Percentiles rank a stretch among this genome's conserved stretches.
Evolutionary conservation across 2,888 invertebrate genomes (phyloP).

Genomic region (Melanophora roralis): DNA sequence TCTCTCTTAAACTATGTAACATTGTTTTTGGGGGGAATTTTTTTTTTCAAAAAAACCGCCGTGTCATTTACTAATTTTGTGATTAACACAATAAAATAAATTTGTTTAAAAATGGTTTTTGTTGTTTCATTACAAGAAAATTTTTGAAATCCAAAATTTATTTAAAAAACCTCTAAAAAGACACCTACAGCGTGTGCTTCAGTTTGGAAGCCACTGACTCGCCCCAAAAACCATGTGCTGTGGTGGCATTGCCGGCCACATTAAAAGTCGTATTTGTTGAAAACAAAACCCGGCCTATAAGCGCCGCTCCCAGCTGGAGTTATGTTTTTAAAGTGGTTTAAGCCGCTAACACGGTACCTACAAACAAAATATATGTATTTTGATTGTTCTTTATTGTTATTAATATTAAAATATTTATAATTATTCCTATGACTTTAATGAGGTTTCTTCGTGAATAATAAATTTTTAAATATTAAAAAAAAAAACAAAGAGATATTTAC

Average conservation of each 20-base stretch:
- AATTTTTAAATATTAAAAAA: conserved; percentile 27
- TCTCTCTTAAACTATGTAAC: conserved; percentile 16
- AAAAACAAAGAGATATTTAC: not conserved
- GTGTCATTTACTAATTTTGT: conserved; percentile 76
- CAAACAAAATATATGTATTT: conserved; percentile 21
- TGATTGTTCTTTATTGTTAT: conserved; percentile 48
- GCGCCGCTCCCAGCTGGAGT: conserved; percentile 62
- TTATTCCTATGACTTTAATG: conserved; percentile 57
- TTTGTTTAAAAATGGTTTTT: conserved; percentile 18
- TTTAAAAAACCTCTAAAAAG: not conserved
- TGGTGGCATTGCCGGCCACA: conserved; percentile 4
- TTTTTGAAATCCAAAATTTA: conserved; percentile 22
- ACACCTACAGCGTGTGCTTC: conserved; percentile 34
- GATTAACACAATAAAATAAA: conserved; percentile 64
- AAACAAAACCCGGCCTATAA: conserved; percentile 36
- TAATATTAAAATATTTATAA: conserved; percentile 59
- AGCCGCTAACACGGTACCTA: not conserved
- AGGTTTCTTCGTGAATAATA: conserved; percentile 13
- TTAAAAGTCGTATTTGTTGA: not conserved
- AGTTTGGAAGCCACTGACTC: conserved; percentile 65
- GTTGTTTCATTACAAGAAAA: conserved; percentile 3
- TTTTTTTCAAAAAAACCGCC: conserved; percentile 67
- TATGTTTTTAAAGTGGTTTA: not conserved
- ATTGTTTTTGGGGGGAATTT: conserved; percentile 14
- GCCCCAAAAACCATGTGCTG: conserved; percentile 50